Evolutionary conservation across 2,888 invertebrate genomes (phyloP), one percentile per base, ranked within the genome.

Genomic region (Caenorhabditis sp.): DNA sequence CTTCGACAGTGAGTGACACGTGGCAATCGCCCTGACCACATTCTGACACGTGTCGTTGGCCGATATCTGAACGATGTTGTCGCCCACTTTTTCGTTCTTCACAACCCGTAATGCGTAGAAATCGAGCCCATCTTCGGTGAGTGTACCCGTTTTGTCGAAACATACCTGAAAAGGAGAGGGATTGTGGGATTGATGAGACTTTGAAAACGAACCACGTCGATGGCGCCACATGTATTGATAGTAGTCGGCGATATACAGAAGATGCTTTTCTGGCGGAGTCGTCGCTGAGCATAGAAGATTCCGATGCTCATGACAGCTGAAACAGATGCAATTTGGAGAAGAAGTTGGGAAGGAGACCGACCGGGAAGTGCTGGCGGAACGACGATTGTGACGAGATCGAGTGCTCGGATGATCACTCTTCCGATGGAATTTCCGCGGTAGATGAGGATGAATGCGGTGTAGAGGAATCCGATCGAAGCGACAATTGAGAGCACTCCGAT

Each of bases 341-440:
- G 5, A 5, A 30, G 30, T 9, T 30, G 6, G 6, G 6, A 30
- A 30, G 48, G 41, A 55, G 45, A 11, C 30, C 22, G 1, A 82
- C 80, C 81, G 5, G 96, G 96, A 52, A 96, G 90, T 8, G 95
- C 95, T 5, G 95, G 95, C 0, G 95, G 95, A 30, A 96, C 94
- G 11, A 95, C 94, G 82, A 96, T 95, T 0, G 96, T 96, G 81
- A 96, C 93, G 63, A 96, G 93, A 89, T 96, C 96, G 80, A 95
- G 90, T 0, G 94, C 93, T 46, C 95, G 93, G 39, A 95, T 91
- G 4, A 94, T 90, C 82, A 94, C 93, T 79, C 73, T 77, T 0
- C n/a, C 1, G 17, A 78, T 4, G 11, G 61, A 27, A 17, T n/a
- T 58, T 7, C 84, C 84, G 8, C 84, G 65, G 8, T 74, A 55